A percentile compares a stretch with the other conserved stretches of the same genome.
These are phyloP conservation scores for Alentia gelatinosa DNA, from an alignment of 2,888 invertebrate genomes.

Conservation along the genomic window DNA sequence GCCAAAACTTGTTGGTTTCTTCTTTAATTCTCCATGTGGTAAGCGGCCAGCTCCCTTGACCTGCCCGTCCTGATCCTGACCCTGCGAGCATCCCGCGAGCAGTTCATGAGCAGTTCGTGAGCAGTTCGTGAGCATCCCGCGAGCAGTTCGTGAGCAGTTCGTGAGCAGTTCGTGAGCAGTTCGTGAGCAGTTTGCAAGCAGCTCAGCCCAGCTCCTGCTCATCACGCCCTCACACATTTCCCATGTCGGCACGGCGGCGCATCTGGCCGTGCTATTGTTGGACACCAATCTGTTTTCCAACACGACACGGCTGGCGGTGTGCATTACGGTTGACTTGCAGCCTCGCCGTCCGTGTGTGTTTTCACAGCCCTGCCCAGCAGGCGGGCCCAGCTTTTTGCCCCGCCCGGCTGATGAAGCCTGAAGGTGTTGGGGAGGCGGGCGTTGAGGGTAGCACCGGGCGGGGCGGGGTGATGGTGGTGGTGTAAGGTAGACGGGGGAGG, in stretches of 20 bases:
- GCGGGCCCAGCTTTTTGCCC: background rate
- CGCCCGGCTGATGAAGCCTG: background rate
- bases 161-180: no score
- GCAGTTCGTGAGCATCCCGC: no score
- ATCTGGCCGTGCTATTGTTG: constrained; percentile 45
- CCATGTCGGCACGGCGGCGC: background rate
- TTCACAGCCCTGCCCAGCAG: constrained; percentile 38
- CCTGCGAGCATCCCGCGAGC: no score
- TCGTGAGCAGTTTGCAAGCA: no score
- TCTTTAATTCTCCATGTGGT: no score
- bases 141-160: no score
- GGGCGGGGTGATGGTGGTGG: background rate
- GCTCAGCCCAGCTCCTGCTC: no score
- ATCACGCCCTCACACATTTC: background rate
- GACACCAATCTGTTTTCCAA: constrained; percentile 39
- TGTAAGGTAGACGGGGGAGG: background rate
- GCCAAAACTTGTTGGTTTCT: no score
- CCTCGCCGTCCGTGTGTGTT: constrained; percentile 11
- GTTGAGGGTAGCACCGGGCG: background rate
- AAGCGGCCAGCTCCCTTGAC: no score
- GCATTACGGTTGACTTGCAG: constrained; percentile 22
- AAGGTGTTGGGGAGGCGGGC: background rate
- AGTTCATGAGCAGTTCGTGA: no score
- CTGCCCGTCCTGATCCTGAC: no score
- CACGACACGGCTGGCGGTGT: constrained; percentile 17